Conservation (phyloP, 2,113 vertebrate species). For the Callipepla californica region DNA sequence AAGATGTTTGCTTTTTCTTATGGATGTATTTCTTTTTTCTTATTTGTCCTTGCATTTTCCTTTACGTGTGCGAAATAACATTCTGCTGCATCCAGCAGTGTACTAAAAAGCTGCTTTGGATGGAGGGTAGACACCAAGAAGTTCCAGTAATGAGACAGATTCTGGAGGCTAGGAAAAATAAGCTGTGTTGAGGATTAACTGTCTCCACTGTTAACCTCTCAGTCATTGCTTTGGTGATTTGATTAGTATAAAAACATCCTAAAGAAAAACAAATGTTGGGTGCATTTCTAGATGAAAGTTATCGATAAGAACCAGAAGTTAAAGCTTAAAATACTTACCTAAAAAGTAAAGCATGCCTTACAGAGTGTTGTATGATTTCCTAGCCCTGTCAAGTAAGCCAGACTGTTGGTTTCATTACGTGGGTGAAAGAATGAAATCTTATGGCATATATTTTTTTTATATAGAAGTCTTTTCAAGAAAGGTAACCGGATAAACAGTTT, state of each 20-base stretch:
- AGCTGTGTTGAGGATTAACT: background rate
- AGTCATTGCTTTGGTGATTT: background rate
- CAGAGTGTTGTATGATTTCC: background rate
- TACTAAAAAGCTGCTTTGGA: background rate
- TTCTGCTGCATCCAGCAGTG: background rate
- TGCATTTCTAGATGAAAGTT: background rate
- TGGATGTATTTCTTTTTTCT: background rate
- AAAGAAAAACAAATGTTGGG: background rate
- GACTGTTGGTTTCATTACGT: background rate
- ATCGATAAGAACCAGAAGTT: background rate
- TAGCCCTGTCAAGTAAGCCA: background rate
- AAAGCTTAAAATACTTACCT: background rate
- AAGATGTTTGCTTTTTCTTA: background rate
- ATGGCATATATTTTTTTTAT: slow-evolving; percentile 6
- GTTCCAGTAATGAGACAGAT: background rate
- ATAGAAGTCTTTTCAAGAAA: slow-evolving; percentile 53
- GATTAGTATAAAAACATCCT: background rate
- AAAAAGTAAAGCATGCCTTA: background rate
- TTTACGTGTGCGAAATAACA: background rate
- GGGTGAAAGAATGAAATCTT: slow-evolving; percentile 31
- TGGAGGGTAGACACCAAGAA: background rate
- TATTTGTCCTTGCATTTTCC: background rate
- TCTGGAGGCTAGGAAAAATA: background rate
- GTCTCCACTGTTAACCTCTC: background rate
- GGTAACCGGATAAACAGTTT: slow-evolving; percentile 52